phyloP scores from a whole-genome alignment of 2,113 vertebrate genomes.

The Shinisaurus crocodilurus region DNA sequence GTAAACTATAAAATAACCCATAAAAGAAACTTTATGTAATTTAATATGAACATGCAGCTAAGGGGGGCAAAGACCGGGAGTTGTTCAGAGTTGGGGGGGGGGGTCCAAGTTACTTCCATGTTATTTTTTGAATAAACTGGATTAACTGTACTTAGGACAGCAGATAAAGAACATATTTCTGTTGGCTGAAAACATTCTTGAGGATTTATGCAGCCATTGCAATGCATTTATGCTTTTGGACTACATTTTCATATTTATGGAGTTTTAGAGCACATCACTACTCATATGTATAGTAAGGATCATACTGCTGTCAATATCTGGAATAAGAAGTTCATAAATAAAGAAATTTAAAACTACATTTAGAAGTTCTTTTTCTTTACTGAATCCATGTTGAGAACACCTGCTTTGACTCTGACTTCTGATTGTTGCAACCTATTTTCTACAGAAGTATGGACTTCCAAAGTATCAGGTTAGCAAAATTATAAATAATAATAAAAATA shows the following conservation, averaged over 20 bases:
- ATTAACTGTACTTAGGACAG: constrained; percentile 76
- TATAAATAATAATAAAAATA: constrained; percentile 48
- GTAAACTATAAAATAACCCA: constrained; percentile 32
- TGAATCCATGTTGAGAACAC: constrained; percentile 34
- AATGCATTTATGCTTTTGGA: constrained; percentile 43
- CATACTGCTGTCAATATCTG: constrained; percentile 34
- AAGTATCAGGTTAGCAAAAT: constrained; percentile 7
- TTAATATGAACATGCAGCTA: constrained; percentile 55
- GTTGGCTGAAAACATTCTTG: constrained; percentile 55
- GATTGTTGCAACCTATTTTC: constrained; percentile 39
- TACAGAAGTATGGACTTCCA: constrained; percentile 18
- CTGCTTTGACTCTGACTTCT: constrained; percentile 46
- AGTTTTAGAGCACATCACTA: background rate
- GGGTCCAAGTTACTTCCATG: constrained; percentile 67
- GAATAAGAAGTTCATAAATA: constrained; percentile 25
- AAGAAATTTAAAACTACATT: constrained; percentile 7
- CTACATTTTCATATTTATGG: constrained; percentile 45
- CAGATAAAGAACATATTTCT: constrained; percentile 69
- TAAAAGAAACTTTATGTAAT: constrained; percentile 54
- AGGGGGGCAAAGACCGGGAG: constrained; percentile 1
- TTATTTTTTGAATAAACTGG: constrained; percentile 73
- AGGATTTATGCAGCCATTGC: constrained; percentile 47
- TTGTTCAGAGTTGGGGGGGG: background rate
- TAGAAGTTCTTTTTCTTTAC: constrained; percentile 18
- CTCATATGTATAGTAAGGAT: constrained; percentile 47